A percentile compares a stretch with the other conserved stretches of the same genome.
Evolutionary conservation across 2,113 vertebrate species (phyloP).

Genomic region (Notiomystis cincta): DNA sequence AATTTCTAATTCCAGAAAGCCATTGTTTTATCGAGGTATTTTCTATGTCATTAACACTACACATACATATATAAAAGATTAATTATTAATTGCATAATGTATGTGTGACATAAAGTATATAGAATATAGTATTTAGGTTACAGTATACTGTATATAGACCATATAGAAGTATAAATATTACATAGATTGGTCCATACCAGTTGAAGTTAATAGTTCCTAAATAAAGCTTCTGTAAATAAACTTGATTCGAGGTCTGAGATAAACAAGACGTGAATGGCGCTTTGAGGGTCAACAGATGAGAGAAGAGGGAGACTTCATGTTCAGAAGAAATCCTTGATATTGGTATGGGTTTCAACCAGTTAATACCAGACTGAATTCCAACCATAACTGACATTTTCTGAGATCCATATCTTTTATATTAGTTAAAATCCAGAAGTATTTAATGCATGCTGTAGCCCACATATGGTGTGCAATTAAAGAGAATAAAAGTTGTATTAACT

Average conservation of each 20-base stretch:
- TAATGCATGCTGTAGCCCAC: not conserved
- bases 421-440: not conserved
- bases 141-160: not conserved
- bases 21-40: not conserved
- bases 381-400: not conserved
- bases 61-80: not conserved
- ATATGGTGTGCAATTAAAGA: not conserved
- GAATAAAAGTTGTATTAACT: not conserved
- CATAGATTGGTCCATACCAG: not conserved
- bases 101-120: not conserved
- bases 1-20: not conserved
- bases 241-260: not conserved
- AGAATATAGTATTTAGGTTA: not conserved
- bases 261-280: not conserved
- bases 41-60: not conserved
- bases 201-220: not conserved
- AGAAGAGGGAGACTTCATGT: not conserved
- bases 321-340: not conserved
- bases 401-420: not conserved
- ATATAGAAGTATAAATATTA: not conserved
- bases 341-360: not conserved
- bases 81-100: not conserved
- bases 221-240: not conserved
- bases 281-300: not conserved
- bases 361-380: not conserved